Evolutionary conservation across 2,888 invertebrate species (phyloP), one percentile per base, ranked within the genome.

Genomic region (Pecten maximus): DNA sequence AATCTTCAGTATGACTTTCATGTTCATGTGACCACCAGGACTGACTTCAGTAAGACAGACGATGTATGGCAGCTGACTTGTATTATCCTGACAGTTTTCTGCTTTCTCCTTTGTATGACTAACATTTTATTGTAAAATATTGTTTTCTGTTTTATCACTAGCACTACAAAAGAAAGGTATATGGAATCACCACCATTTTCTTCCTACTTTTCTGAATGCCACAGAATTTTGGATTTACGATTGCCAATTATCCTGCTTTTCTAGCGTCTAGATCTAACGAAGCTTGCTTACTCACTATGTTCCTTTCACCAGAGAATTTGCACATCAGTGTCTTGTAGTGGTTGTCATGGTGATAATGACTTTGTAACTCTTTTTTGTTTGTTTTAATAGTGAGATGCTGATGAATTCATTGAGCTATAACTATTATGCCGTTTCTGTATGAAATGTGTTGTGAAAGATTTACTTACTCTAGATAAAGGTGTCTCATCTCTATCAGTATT

Each of bases 91-190:
- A 50, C 50, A 50, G 50, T n/a, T n/a, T n/a, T n/a, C n/a, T n/a
- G n/a, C n/a, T n/a, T n/a, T n/a, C n/a, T n/a, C n/a, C n/a, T n/a
- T n/a, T n/a, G n/a, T n/a, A n/a, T 28, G 74, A 74, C 74, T 35
- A 35, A 35, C 74, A 74, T 4, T 35, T 74, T 74, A 15, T 23
- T 19, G 19, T 44, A 44, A 44, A n/a, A 44, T 44, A 19, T 54
- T 74, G 35, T 74, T 74, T 74, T 74, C 74, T 74, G 35, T 74
- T 74, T 74, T 28, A 35, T 74, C 74, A 74, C 28, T 74, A 74
- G 74, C 74, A 28, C 74, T 74, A 74, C 74, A 74, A 74, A 74
- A 74, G 74, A 74, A 74, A 74, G 74, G 74, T 74, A 74, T 23
- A 74, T 28, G 74, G 74, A 74, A 74, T 35, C 74, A 74, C 74